A percentile compares a stretch with the other conserved stretches of the same genome.
These are phyloP conservation scores for Sycobia sp. DNA, from an alignment of 1,140 invertebrate genomes.

Conservation along the genomic window DNA sequence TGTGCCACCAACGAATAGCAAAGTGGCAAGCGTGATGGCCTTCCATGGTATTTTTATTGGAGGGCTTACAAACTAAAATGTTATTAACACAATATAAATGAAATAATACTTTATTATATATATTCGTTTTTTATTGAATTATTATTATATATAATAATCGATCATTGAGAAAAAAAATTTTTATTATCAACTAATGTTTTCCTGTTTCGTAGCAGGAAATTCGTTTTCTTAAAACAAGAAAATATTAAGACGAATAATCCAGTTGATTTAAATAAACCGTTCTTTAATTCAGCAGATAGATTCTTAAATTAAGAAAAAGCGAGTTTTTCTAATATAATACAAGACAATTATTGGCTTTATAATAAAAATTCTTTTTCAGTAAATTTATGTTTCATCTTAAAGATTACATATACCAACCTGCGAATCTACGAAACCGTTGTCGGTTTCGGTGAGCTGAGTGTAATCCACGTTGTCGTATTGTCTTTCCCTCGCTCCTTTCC, in stretches of 20 bases:
- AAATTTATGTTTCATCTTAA: too few species aligned
- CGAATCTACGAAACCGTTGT: constrained; percentile 75
- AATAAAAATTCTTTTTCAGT: not conserved
- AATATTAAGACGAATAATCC: too few species aligned
- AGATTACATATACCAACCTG: too few species aligned
- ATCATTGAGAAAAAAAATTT: too few species aligned
- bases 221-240: too few species aligned
- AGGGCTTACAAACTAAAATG: constrained; percentile 68
- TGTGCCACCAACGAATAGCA: constrained; percentile 76
- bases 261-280: too few species aligned
- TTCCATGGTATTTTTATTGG: constrained; percentile 78
- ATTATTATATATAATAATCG: too few species aligned
- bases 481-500: constrained; percentile 56
- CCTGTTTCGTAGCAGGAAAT: too few species aligned
- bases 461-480: constrained; percentile 70
- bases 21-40: constrained; percentile 75
- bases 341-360: too few species aligned
- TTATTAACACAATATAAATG: too few species aligned
- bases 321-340: not conserved
- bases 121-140: too few species aligned
- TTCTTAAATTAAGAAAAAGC: not conserved
- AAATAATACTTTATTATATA: not conserved
- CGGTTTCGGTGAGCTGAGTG: constrained; percentile 68
- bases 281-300: not conserved
- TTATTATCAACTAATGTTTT: too few species aligned